A percentile compares a stretch with the other conserved stretches of the same genome.
These are phyloP conservation scores for Volucella bombylans DNA, from an alignment of 2,888 invertebrate genomes.

Conservation along the genomic window DNA sequence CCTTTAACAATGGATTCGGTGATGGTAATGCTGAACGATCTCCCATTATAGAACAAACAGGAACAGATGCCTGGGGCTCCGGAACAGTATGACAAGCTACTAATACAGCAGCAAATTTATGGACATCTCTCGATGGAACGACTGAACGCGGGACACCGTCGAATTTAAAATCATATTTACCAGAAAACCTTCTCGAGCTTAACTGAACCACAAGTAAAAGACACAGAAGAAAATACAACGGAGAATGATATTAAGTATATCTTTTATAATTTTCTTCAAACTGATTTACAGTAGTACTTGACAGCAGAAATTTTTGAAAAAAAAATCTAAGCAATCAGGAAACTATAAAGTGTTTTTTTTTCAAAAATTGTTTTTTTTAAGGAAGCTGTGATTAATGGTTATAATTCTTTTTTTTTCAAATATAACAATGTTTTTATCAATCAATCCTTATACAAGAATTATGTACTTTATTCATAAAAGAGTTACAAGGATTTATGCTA, in stretches of 20 bases:
- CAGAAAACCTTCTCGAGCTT: slow-evolving; percentile 93
- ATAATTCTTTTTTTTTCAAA: too few species aligned
- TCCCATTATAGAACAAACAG: slow-evolving; percentile 40
- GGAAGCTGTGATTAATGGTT: background rate
- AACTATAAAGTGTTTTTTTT: background rate
- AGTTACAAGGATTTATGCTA: too few species aligned
- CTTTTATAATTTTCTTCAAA: slow-evolving; percentile 42
- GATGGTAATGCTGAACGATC: slow-evolving; percentile 22
- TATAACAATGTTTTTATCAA: too few species aligned
- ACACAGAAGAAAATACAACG: slow-evolving; percentile 51
- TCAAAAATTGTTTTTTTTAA: slow-evolving; percentile 4
- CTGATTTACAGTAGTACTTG: slow-evolving; percentile 55
- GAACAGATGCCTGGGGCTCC: slow-evolving; percentile 85
- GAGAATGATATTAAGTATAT: slow-evolving; percentile 41
- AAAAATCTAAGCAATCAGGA: background rate
- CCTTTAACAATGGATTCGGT: slow-evolving; percentile 16
- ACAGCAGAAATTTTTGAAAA: slow-evolving; percentile 43
- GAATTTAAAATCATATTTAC: slow-evolving; percentile 93
- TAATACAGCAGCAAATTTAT: slow-evolving; percentile 83
- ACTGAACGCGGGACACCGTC: slow-evolving; percentile 92
- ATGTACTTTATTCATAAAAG: too few species aligned
- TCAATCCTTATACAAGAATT: too few species aligned
- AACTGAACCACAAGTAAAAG: slow-evolving; percentile 84
- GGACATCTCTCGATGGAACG: slow-evolving; percentile 86
- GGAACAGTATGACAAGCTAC: slow-evolving; percentile 82